Conservation (phyloP, 2,888 invertebrate genomes). For the Idaea straminata region DNA sequence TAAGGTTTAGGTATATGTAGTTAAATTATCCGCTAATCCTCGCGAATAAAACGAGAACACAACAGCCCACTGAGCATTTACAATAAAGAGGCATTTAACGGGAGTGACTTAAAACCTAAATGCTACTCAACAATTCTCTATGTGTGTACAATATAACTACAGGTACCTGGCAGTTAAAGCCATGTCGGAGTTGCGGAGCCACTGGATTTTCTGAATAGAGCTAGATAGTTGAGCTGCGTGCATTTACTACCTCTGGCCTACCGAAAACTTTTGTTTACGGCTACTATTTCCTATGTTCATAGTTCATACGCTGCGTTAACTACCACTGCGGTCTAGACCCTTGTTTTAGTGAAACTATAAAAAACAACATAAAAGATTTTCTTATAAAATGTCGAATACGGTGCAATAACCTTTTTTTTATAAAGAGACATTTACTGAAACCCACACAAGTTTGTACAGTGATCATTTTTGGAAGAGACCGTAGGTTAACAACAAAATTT, state of each 20-base stretch:
- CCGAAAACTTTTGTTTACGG: slow-evolving; percentile 40
- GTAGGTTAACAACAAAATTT: neutral
- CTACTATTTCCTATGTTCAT: slow-evolving; percentile 5
- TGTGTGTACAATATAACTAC: slow-evolving; percentile 37
- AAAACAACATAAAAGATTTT: neutral
- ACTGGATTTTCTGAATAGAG: slow-evolving; percentile 53
- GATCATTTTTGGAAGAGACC: neutral
- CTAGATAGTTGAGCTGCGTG: slow-evolving; percentile 41
- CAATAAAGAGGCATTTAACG: slow-evolving; percentile 5
- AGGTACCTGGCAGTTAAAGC: slow-evolving; percentile 52
- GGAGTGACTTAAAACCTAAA: slow-evolving; percentile 26
- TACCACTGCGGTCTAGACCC: neutral
- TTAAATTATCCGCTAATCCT: neutral
- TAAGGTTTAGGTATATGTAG: neutral
- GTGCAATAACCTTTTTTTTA: neutral
- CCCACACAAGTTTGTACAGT: neutral
- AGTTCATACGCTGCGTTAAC: neutral
- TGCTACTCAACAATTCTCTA: slow-evolving; percentile 42
- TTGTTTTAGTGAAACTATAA: neutral
- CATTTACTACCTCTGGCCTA: slow-evolving; percentile 23
- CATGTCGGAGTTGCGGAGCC: slow-evolving; percentile 48
- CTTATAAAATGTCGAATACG: neutral
- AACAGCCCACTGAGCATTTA: neutral
- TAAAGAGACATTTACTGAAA: too few relatives aligned
- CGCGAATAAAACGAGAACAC: neutral